A percentile compares a stretch with the other conserved stretches of the same genome.
Evolutionary conservation across 2,113 vertebrate genomes (phyloP).

Genomic region (Centropristis striata): DNA sequence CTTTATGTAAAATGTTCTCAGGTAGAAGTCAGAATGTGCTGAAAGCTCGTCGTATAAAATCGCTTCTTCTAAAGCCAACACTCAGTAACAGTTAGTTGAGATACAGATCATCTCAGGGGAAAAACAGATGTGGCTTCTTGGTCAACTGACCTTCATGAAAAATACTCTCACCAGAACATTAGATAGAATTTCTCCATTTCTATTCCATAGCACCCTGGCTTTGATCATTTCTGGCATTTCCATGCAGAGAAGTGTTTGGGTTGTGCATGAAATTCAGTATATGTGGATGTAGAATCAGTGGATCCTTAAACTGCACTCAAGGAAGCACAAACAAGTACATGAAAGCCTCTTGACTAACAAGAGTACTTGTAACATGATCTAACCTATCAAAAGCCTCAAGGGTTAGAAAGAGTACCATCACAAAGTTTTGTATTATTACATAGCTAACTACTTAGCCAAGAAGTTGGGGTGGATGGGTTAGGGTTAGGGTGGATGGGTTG

Average conservation of each 20-base stretch:
- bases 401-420: too few species aligned
- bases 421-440: too few species aligned
- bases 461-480: too few species aligned
- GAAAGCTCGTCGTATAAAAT: background rate
- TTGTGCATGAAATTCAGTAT: background rate
- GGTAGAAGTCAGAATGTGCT: background rate
- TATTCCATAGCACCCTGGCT: background rate
- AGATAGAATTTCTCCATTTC: too few species aligned
- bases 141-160: too few species aligned
- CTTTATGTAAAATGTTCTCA: too few species aligned
- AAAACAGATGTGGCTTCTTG: background rate
- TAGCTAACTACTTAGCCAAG: too few species aligned
- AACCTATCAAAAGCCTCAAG: background rate
- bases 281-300: background rate
- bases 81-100: slow-evolving; percentile 6
- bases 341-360: background rate
- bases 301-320: background rate
- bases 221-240: background rate
- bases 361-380: background rate
- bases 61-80: background rate
- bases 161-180: too few species aligned
- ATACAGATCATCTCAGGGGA: background rate
- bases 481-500: too few species aligned
- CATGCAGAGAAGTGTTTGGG: background rate
- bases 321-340: background rate